Evolutionary conservation across 2,113 vertebrate genomes (phyloP).

Genomic region (Phrynosoma blainvillii): DNA sequence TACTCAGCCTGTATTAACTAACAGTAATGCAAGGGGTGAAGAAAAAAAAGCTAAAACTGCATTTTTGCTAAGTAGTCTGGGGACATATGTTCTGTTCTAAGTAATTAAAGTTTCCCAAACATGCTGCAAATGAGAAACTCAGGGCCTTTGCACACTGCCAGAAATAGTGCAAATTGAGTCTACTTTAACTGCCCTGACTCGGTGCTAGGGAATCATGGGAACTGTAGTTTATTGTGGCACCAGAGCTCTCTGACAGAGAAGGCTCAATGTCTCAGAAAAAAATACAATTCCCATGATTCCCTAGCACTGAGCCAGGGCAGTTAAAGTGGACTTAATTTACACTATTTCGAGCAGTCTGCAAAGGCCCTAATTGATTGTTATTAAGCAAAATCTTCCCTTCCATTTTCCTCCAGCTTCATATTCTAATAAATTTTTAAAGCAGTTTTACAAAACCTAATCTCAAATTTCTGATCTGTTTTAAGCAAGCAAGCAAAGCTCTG

Average conservation of each 20-base stretch:
- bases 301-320: no score
- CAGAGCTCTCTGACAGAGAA: no score
- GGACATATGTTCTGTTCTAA: background rate
- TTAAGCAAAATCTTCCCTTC: background rate
- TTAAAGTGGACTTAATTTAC: no score
- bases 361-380: background rate
- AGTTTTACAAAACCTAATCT: background rate
- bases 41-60: background rate
- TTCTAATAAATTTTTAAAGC: background rate
- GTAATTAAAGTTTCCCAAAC: background rate
- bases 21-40: conserved; percentile 49
- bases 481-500: no score
- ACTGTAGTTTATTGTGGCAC: no score
- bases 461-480: background rate
- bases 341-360: no score
- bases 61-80: background rate
- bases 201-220: no score
- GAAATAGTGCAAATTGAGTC: no score
- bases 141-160: background rate
- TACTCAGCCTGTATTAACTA: conserved; percentile 14
- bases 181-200: no score
- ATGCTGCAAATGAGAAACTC: background rate
- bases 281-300: no score
- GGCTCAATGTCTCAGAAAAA: no score
- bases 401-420: background rate